Evolutionary conservation across 2,797 vertebrate genomes (phyloP), one percentile per base, ranked within the genome.

Genomic region (Aldrovandia affinis): DNA sequence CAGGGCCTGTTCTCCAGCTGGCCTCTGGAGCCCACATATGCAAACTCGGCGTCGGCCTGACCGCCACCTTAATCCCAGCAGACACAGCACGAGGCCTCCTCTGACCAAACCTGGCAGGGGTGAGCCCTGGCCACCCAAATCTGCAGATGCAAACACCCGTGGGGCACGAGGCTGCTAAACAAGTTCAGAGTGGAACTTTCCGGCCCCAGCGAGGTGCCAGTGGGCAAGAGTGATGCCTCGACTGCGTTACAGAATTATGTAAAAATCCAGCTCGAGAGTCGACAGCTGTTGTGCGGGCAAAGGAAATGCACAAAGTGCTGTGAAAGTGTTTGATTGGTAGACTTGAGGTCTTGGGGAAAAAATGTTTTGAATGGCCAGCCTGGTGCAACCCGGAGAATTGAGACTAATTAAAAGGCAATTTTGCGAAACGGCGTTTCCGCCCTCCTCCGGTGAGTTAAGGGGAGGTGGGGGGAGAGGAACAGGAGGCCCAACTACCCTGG

Each of bases 401-500:
- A 57, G 52, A 73, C 68, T 30, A 54, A 57, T 42, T 25, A 55
- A 61, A 83, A 83, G 82, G 82, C 82, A 83, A 83, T 83, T 77
- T 77, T 59, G 68, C 22, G 54, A 78, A 39, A 79, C 28, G 42
- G 75, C 55, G 59, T 65, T 36, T 39, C 25, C 75, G n/a, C 9
- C 25, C 22, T 78, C 77, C 44, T 54, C 47, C 47, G 42, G 61
- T 50, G 18, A 36, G 47, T 52, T n/a, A 65, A 50, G 25, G 42
- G 22, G 50, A 33, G 33, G 25, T 28, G 22, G 50, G 25, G 33
- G 33, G 30, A 78, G 59, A 78, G 77, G 59, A 84, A 81, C 28
- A 50, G 6, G 57, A 78, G 80, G 57, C 47, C 7, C 44, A 33
- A 1, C 47, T 18, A 20, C 14, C 47, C 18, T n/a, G 33, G 30